These are phyloP conservation scores for Kryphioiulus occultus DNA, from an alignment of 2,888 invertebrate species.

Conservation along the genomic window DNA sequence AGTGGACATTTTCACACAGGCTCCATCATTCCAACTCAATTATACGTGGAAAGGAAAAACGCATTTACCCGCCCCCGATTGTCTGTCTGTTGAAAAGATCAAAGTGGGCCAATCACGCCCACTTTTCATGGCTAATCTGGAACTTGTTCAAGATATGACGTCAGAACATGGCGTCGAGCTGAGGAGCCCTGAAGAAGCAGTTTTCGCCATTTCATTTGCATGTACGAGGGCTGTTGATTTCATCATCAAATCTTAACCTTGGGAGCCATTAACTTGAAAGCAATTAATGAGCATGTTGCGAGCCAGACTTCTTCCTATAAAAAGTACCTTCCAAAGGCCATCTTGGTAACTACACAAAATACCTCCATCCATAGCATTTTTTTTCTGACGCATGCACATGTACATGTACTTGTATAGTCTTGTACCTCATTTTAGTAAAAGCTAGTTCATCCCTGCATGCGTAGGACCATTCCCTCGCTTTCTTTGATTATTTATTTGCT, in stretches of 20 bases:
- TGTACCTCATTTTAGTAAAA: conserved; percentile 13
- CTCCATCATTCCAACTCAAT: conserved; percentile 32
- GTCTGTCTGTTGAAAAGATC: conserved; percentile 17
- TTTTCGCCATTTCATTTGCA: no score
- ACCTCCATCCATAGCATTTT: no score
- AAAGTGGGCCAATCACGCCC: not conserved
- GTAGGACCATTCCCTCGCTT: not conserved
- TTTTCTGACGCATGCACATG: no score
- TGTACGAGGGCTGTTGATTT: no score
- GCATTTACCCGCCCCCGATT: not conserved
- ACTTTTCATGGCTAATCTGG: not conserved
- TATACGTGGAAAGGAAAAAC: conserved; percentile 31
- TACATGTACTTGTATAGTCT: no score
- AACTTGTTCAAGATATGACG: not conserved
- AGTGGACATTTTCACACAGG: conserved; percentile 40
- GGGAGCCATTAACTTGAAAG: no score
- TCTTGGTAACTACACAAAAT: no score
- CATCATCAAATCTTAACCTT: no score
- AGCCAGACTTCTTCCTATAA: no score
- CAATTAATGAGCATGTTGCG: no score
- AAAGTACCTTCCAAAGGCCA: no score
- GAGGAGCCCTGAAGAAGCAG: not conserved
- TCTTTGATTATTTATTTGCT: conserved; percentile 22
- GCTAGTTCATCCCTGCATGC: not conserved
- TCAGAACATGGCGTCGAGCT: not conserved